These are phyloP conservation scores for Eriosoma lanigerum DNA, from an alignment of 1,140 invertebrate genomes.

Conservation along the genomic window DNA sequence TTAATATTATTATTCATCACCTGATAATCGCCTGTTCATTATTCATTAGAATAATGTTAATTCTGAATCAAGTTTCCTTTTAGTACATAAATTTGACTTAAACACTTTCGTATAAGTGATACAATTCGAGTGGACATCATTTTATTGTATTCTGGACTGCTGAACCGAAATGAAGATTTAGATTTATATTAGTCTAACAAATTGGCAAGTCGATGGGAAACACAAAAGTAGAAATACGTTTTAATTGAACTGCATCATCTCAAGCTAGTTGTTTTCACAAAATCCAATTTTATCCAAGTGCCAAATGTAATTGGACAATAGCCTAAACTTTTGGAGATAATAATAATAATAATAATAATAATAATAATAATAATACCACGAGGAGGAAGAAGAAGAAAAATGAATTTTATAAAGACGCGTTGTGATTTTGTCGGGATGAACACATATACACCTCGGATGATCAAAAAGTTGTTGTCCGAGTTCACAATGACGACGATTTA, in stretches of 20 bases:
- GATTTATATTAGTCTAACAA: constrained; percentile 6
- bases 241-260: background rate
- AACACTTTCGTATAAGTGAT: background rate
- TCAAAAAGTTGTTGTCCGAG: background rate
- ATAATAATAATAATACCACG: too few relatives aligned
- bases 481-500: background rate
- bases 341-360: too few relatives aligned
- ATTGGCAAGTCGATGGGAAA: background rate
- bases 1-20: too few relatives aligned
- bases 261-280: background rate
- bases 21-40: too few relatives aligned
- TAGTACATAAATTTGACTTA: background rate
- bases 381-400: background rate
- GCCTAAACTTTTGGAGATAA: background rate
- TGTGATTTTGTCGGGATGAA: background rate
- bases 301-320: constrained; percentile 13
- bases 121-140: too few relatives aligned
- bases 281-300: background rate
- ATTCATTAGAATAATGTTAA: too few relatives aligned
- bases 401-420: background rate
- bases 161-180: background rate
- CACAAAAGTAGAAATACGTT: background rate
- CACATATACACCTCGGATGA: background rate
- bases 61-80: background rate
- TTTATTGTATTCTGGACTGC: background rate